Base-by-base conservation (phyloP, 1,140 invertebrate species). In the Diachasmimorpha longicaudata region DNA sequence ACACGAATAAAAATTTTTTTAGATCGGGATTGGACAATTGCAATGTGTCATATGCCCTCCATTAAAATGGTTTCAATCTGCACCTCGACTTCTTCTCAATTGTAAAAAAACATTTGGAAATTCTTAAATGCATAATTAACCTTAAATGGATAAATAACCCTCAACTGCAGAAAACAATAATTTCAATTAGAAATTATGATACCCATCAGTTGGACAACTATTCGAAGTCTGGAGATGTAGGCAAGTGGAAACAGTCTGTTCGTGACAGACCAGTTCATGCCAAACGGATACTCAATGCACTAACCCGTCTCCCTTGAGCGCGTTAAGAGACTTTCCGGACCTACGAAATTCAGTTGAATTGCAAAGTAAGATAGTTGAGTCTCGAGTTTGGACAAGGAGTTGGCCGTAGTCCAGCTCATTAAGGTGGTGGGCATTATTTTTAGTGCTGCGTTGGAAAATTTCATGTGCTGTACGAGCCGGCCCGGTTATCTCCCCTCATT, bases 331-430 rank as follows among this genome's bases (percentile, higher is more conserved):
- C 23, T 70, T 48, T 46, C 14, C 48, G 48, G 58, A 6, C 58
- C 23, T 25, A 25, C 58, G 23, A 19, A 46, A 25, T 46, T 46
- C n/a, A 48, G 42, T 25, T 70, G 42, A 48, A 44, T 70, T 44
- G 19, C 39, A 46, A 48, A 70, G 69, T 70, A 25, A 21, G 46
- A 70, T 46, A 70, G 42, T 48, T 16, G 8, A 25, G 39, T 0
- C 37, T 46, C 37, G 39, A 31, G 13, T 46, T 72, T 72, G 70
- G 42, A 72, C 36, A 72, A 72, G 71, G 21, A 72, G 36, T 72
- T 72, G 71, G 71, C 71, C 21, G 19, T 21, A 52, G 52, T 72
- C 52, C 71, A 72, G 71, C 71, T 72, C 71, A 72, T 72, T 72
- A 72, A 39, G 36, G 23, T 25, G 23, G 48, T 55, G 48, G 31